These are phyloP conservation scores for Cerastoderma edule DNA, from an alignment of 2,888 invertebrate genomes.

Conservation along the genomic window DNA sequence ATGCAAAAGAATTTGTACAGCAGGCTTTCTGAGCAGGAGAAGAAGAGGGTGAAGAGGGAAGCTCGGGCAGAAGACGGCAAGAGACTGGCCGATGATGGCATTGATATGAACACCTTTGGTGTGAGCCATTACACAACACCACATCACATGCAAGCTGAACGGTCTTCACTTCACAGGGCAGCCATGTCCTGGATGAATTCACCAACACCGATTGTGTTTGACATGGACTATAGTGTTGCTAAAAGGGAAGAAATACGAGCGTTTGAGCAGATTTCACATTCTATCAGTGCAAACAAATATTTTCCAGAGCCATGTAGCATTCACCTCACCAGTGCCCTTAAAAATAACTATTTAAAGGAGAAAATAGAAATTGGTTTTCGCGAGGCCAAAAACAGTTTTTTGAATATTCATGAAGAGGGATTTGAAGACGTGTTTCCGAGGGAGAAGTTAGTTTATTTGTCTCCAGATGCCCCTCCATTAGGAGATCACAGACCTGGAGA, in stretches of 20 bases:
- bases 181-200: background rate
- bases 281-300: background rate
- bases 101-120: too few species aligned
- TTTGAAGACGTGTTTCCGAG: background rate
- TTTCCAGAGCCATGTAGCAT: conserved; percentile 1
- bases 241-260: background rate
- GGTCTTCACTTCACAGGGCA: background rate
- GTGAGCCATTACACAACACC: background rate
- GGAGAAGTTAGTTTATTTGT: background rate
- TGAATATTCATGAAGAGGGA: background rate
- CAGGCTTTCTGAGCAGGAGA: background rate
- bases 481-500: background rate
- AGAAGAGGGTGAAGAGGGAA: too few species aligned
- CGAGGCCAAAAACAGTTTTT: too few species aligned
- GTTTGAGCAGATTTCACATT: background rate
- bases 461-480: background rate
- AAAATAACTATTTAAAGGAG: too few species aligned
- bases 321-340: too few species aligned
- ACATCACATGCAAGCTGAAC: background rate
- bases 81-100: background rate
- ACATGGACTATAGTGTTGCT: background rate
- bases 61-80: too few species aligned
- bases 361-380: too few species aligned
- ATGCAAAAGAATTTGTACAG: background rate
- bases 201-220: conserved; percentile 6